Conservation (phyloP, 2,113 vertebrate genomes). For the Diphyllodes magnificus region DNA sequence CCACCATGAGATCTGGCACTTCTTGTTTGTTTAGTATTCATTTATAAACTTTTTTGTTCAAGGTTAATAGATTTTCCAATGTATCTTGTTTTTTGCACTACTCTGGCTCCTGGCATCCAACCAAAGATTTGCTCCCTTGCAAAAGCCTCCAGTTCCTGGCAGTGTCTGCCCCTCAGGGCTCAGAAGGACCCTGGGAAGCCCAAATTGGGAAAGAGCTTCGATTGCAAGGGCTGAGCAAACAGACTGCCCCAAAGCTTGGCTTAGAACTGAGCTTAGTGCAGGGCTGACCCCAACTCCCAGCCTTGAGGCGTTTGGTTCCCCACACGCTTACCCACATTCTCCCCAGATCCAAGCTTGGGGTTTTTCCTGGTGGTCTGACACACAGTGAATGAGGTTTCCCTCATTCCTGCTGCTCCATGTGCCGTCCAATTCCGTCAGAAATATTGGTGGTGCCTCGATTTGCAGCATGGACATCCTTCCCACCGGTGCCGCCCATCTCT, state of each 20-base stretch:
- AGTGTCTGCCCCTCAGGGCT: neutral
- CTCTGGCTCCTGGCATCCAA: neutral
- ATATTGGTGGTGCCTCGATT: accelerated
- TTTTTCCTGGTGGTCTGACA: neutral
- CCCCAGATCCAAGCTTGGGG: neutral
- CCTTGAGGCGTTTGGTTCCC: accelerated
- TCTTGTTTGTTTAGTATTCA: neutral
- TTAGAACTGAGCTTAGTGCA: neutral
- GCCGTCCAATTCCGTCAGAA: neutral
- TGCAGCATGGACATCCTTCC: neutral
- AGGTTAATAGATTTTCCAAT: neutral
- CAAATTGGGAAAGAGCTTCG: neutral
- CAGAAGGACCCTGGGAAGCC: neutral
- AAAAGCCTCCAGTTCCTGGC: neutral
- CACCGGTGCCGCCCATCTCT: neutral
- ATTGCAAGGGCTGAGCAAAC: neutral
- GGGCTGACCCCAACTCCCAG: neutral
- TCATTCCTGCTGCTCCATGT: neutral
- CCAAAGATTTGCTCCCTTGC: neutral
- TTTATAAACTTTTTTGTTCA: neutral
- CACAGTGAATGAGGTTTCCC: neutral
- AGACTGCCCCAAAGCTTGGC: neutral
- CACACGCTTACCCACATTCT: neutral
- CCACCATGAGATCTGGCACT: accelerated
- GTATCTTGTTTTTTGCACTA: neutral